phyloP scores from a whole-genome alignment of 2,113 vertebrate genomes.

The Perca flavescens region DNA sequence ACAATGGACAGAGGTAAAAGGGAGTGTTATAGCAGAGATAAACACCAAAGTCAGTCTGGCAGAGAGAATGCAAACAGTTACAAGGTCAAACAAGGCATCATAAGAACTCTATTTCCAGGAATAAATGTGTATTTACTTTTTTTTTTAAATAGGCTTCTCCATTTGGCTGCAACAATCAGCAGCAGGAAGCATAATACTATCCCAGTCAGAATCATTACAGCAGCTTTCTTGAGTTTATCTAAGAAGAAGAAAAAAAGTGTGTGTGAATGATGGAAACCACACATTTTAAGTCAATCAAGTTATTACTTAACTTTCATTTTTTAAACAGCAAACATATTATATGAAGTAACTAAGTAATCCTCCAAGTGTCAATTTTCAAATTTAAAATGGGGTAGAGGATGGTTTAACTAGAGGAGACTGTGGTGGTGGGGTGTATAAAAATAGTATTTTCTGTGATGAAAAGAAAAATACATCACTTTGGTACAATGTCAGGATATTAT shows the following conservation, averaged over 20 bases:
- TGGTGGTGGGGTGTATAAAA: neutral
- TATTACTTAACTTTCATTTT: neutral
- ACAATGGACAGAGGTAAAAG: slow-evolving; percentile 27
- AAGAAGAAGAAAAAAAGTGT: neutral
- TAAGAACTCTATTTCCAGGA: neutral
- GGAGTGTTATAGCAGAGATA: slow-evolving; percentile 59
- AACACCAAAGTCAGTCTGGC: slow-evolving; percentile 58
- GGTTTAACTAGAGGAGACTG: neutral
- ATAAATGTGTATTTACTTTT: slow-evolving; percentile 58
- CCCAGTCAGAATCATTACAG: slow-evolving; percentile 29
- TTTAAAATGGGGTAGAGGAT: neutral
- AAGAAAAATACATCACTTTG: slow-evolving; percentile 6
- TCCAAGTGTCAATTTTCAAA: neutral
- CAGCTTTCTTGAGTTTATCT: slow-evolving; percentile 24
- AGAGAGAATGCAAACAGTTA: slow-evolving; percentile 47
- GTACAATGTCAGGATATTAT: neutral
- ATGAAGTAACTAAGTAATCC: neutral
- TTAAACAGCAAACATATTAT: neutral
- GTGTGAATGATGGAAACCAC: neutral
- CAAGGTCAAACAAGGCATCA: slow-evolving; percentile 55
- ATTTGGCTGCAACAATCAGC: slow-evolving; percentile 27
- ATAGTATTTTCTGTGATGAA: neutral
- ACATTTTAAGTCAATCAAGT: neutral
- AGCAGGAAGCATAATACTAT: slow-evolving; percentile 32
- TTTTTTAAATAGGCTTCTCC: slow-evolving; percentile 20